phyloP scores from a whole-genome alignment of 2,888 invertebrate species.

The Thecophora atra region DNA sequence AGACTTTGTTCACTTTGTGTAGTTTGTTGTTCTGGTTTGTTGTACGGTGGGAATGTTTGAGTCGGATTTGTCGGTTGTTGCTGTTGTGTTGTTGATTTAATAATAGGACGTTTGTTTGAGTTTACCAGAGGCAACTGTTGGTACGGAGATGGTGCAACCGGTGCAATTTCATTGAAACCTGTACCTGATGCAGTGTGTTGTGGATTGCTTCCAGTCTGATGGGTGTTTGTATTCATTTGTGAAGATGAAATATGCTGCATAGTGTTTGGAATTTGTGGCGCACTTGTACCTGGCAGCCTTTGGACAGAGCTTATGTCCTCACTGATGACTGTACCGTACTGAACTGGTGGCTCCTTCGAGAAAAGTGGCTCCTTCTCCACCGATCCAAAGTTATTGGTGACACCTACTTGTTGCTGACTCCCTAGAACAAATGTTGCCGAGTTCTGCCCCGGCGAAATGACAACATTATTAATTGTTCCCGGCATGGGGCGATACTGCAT shows the following conservation, averaged over 20 bases:
- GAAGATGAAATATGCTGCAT: constrained; percentile 43
- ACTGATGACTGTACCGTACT: constrained; percentile 61
- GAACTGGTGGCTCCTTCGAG: constrained; percentile 58
- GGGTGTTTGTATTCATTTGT: constrained; percentile 48
- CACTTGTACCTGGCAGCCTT: constrained; percentile 42
- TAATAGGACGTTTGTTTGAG: constrained; percentile 42
- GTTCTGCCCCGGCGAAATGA: constrained; percentile 73
- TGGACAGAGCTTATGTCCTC: constrained; percentile 57
- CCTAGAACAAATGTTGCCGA: constrained; percentile 74
- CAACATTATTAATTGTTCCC: constrained; percentile 71
- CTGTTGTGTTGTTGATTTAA: constrained; percentile 33
- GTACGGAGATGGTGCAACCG: constrained; percentile 57
- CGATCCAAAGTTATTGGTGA: constrained; percentile 65
- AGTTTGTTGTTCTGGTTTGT: constrained; percentile 31
- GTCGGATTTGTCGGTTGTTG: constrained; percentile 44
- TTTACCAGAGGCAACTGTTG: constrained; percentile 57
- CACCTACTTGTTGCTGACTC: constrained; percentile 71
- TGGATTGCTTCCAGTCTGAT: constrained; percentile 48
- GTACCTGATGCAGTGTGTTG: constrained; percentile 9
- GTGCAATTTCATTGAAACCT: constrained; percentile 47
- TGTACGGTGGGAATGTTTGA: constrained; percentile 15
- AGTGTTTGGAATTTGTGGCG: constrained; percentile 44
- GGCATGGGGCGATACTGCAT: constrained; percentile 66
- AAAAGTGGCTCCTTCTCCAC: constrained; percentile 69
- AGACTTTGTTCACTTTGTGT: background rate